Evolutionary conservation across 1,140 invertebrate genomes (phyloP), one percentile per base, ranked within the genome.

Genomic region (Drosophila aff.): DNA sequence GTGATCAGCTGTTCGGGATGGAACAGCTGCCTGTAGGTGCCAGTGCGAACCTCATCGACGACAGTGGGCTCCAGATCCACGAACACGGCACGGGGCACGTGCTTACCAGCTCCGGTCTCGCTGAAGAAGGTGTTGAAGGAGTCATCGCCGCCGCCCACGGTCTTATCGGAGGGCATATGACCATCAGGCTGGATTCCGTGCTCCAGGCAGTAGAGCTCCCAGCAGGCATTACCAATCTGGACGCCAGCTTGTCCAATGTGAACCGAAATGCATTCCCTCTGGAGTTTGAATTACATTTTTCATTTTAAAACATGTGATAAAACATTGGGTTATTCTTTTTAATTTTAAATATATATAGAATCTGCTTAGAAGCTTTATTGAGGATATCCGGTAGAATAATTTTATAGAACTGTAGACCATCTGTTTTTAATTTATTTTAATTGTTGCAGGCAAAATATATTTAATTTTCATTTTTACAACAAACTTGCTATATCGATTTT

Each of bases 61-160:
- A 97, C 97, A 71, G 97, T 97, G 9, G 97, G 97, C 92, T 98
- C 97, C 73, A 98, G 93, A 92, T 98, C 97, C 6, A 98, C 96
- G 91, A 97, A 98, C 8, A 97, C 96, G 10, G 97, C 97, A 72
- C 97, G 93, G 1, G 97, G 97, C 18, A 98, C 97, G 92, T 98
- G 97, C 92, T 98, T 98, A 40, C 96, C 97, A 50, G 96, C 95
- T 26, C 96, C 96, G 53, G 97, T 98, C 93, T 98, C 97, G 82
- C 96, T 97, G 94, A 97, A 97, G 94, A 97, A 97, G 15, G 96
- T 97, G 93, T 96, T 96, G 94, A 97, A 97, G 52, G 95, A 96
- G 91, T 97, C 96, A 85, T 97, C 95, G 53, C 95, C 95, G 33
- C 95, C 95, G 3, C 95, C 95, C 55, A 95, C 93, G 62, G 95